Evolutionary conservation across 92 coral and sea anemone genomes (phyloP).

Genomic region (Paramuricea clavata): DNA sequence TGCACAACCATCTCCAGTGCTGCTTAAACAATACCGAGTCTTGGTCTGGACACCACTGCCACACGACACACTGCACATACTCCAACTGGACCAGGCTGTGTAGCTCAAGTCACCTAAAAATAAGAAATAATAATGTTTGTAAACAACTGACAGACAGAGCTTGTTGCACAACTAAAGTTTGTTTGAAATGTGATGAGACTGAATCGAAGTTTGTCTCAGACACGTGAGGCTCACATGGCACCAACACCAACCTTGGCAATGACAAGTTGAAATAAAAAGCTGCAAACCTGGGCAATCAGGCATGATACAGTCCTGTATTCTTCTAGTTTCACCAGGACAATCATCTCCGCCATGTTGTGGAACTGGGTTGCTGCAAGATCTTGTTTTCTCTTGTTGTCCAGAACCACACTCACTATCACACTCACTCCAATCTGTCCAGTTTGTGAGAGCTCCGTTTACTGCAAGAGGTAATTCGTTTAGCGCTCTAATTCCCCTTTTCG

Average conservation of each 20-base stretch:
- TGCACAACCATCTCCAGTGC: slow-evolving; percentile 3
- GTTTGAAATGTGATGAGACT: too few relatives aligned
- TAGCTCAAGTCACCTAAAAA: neutral
- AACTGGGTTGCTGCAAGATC: neutral
- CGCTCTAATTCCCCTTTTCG: too few relatives aligned
- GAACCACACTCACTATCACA: neutral
- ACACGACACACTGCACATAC: slow-evolving; percentile 5
- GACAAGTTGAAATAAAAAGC: too few relatives aligned
- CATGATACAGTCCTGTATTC: neutral
- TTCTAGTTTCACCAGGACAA: neutral
- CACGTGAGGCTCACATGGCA: too few relatives aligned
- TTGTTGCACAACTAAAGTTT: too few relatives aligned
- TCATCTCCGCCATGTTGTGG: neutral
- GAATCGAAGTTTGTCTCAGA: too few relatives aligned
- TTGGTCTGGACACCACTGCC: slow-evolving; percentile 11
- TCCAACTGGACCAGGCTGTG: slow-evolving; percentile 31
- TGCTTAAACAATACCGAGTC: neutral
- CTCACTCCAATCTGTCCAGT: neutral
- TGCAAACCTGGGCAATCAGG: neutral
- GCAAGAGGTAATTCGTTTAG: neutral
- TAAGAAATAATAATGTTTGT: too few relatives aligned
- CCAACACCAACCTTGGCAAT: neutral
- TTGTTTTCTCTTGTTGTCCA: neutral
- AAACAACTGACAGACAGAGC: too few relatives aligned
- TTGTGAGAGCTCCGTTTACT: neutral